These are phyloP conservation scores for Allacma fusca DNA, from an alignment of 2,888 invertebrate genomes.

Conservation along the genomic window DNA sequence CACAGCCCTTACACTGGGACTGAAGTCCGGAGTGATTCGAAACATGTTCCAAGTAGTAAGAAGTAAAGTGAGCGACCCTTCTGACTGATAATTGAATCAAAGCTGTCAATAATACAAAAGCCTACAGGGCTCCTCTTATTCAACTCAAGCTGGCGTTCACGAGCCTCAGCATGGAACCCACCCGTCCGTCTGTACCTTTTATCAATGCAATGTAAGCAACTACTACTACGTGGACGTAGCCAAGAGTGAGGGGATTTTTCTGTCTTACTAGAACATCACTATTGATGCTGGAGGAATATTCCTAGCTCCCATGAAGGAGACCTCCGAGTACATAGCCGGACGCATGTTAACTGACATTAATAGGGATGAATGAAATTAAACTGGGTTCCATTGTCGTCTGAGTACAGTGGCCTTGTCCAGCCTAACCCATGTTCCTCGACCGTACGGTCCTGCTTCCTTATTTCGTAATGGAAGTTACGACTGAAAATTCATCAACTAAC, in stretches of 20 bases:
- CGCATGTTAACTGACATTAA: slow-evolving; percentile 40
- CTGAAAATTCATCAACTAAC: slow-evolving; percentile 57
- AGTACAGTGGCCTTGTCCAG: slow-evolving; percentile 28
- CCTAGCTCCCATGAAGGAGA: background rate
- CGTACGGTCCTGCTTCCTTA: slow-evolving; percentile 2
- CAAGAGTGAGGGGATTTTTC: background rate
- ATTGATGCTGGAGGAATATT: background rate
- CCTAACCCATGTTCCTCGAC: slow-evolving; percentile 13
- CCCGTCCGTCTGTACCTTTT: background rate
- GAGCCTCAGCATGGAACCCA: slow-evolving; percentile 4
- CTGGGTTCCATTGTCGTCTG: background rate
- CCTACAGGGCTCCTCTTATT: slow-evolving; percentile 44
- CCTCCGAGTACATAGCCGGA: background rate
- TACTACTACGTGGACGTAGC: background rate
- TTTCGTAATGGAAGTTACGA: slow-evolving; percentile 10
- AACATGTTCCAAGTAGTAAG: slow-evolving; percentile 22
- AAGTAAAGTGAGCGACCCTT: slow-evolving; percentile 40
- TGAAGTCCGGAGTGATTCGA: background rate
- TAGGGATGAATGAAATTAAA: slow-evolving; percentile 40
- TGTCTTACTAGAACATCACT: slow-evolving; percentile 1
- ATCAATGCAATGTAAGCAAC: background rate
- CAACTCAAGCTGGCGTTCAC: slow-evolving; percentile 25
- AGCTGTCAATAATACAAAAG: slow-evolving; percentile 58
- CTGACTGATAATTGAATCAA: slow-evolving; percentile 56
- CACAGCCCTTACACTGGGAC: no score